Base-by-base conservation (phyloP, 2,797 vertebrate genomes). In the Acrocephalus scirpaceus region DNA sequence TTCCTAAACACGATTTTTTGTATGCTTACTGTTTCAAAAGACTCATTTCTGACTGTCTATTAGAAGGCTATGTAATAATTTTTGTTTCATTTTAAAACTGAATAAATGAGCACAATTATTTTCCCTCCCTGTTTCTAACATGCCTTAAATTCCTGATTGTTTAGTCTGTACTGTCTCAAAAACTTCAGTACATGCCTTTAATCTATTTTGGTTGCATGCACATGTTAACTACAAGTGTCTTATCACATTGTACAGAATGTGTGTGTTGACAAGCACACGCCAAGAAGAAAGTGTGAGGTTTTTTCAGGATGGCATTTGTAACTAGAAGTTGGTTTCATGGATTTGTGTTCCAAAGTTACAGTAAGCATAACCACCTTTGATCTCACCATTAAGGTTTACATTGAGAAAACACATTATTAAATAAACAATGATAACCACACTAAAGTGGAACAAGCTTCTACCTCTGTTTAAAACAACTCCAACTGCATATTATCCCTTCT, bases 61-160 rank as follows among this genome's bases (percentile, higher is more conserved):
- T 92, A 90, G 66, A 92, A 94, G 71, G 66, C 79, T 92, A 70
- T 90, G 92, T 94, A 92, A 76, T 85, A 34, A 30, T 42, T 81
- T 87, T 77, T 83, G 80, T 93, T 97, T 86, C 17, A 42, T 89
- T 86, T 86, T 53, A 96, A 81, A 89, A 90, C 48, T 60, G 73
- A 96, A 96, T 96, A 95, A 96, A 96, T 4, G 85, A 96, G 95
- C 93, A 96, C 90, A 96, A 93, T 84, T 83, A 73, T 85, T 93
- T 92, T 94, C 65, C 18, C 47, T 91, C 32, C 66, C 90, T 62
- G 82, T 92, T 93, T 94, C 76, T 90, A 91, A 88, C 79, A 95
- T 79, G 95, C 92, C 95, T 97, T 95, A 93, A 92, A 90, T 88
- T 91, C 48, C 45, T 76, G 66, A 57, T 74, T 96, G 70, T 93